Conservation (phyloP, 2,888 invertebrate genomes). For the Ellobium chinense region DNA sequence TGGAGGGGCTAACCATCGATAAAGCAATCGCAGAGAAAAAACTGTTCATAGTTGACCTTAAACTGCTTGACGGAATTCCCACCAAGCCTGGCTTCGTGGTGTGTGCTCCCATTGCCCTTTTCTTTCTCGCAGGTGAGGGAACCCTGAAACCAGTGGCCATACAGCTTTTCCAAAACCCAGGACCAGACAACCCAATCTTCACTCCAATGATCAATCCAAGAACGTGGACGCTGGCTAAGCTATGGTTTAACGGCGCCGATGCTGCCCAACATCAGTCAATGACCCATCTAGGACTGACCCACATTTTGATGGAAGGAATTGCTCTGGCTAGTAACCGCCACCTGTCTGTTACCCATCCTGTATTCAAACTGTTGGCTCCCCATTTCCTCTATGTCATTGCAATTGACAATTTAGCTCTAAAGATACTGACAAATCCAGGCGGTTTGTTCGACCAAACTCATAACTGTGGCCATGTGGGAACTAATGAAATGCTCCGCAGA, state of each 20-base stretch:
- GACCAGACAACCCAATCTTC: constrained; percentile 79
- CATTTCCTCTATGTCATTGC: constrained; percentile 79
- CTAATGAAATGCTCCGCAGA: too few species aligned
- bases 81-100: constrained; percentile 69
- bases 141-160: constrained; percentile 79
- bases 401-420: constrained; percentile 9
- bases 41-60: constrained; percentile 78
- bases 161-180: constrained; percentile 59
- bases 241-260: constrained; percentile 80
- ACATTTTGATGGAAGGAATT: constrained; percentile 80
- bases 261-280: constrained; percentile 77
- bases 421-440: too few species aligned
- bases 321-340: constrained; percentile 78
- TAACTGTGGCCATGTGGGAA: too few species aligned
- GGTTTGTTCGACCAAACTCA: too few species aligned
- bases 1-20: constrained; percentile 72
- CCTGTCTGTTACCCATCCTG: constrained; percentile 79
- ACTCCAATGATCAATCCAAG: constrained; percentile 76
- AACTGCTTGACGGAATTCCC: constrained; percentile 72
- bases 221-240: constrained; percentile 79
- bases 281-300: constrained; percentile 79
- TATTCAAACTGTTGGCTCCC: constrained; percentile 79
- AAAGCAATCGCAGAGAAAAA: constrained; percentile 75
- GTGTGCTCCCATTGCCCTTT: constrained; percentile 79
- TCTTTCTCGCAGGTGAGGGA: constrained; percentile 76